Evolutionary conservation across 2,113 vertebrate genomes (phyloP).

Genomic region (Amphiprion percula): DNA sequence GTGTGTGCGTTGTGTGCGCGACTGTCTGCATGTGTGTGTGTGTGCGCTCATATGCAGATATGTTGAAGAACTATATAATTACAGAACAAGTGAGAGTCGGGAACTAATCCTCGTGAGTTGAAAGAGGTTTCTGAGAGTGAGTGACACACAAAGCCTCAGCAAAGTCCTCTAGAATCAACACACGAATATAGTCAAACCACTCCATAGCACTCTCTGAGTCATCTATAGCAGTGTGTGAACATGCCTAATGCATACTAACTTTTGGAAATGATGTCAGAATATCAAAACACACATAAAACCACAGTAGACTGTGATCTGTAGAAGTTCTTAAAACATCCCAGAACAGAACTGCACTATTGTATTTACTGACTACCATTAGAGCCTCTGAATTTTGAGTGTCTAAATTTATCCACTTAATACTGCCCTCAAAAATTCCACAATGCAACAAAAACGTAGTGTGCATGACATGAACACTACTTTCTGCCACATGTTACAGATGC

Average conservation of each 20-base stretch:
- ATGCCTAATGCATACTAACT: conserved; percentile 23
- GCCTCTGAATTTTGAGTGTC: no score
- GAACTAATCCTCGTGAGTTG: conserved; percentile 72
- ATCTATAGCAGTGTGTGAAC: conserved; percentile 24
- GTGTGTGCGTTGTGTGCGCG: background rate
- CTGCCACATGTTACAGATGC: no score
- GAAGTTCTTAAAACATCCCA: background rate
- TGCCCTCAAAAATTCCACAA: no score
- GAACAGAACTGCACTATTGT: background rate
- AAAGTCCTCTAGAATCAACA: conserved; percentile 47
- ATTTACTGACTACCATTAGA: background rate
- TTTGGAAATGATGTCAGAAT: background rate
- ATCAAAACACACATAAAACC: background rate
- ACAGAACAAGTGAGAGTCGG: conserved; percentile 70
- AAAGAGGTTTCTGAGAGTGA: conserved; percentile 73
- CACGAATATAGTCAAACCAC: conserved; percentile 29
- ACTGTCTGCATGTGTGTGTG: conserved; percentile 21
- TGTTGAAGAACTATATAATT: conserved; percentile 75
- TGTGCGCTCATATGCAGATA: conserved; percentile 58
- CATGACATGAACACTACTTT: no score
- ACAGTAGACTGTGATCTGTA: no score
- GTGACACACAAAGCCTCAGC: conserved; percentile 65
- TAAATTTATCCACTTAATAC: no score
- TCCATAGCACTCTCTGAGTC: conserved; percentile 12
- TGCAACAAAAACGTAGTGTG: no score